Conservation (phyloP, 2,888 invertebrate genomes). For the Caenorhabditis wallacei region DNA sequence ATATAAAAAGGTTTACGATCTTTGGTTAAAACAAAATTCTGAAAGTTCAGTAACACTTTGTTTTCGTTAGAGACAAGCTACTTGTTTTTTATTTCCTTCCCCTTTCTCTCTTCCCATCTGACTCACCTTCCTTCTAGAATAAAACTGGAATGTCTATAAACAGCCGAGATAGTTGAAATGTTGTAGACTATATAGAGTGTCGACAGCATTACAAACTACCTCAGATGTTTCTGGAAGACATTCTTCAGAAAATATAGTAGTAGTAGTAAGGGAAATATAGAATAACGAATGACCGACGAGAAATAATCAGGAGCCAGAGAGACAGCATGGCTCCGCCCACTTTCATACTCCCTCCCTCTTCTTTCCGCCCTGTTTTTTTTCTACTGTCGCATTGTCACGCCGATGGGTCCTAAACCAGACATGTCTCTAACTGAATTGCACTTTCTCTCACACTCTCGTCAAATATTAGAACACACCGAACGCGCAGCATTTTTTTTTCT, state of each 20-base stretch:
- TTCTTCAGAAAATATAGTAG: background rate
- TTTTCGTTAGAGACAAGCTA: background rate
- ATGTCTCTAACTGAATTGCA: slow-evolving; percentile 34
- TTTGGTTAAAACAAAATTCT: no score
- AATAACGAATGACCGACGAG: background rate
- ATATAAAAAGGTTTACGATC: no score
- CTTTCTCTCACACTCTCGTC: slow-evolving; percentile 29
- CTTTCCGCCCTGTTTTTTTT: background rate
- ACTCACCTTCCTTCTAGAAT: slow-evolving; percentile 9
- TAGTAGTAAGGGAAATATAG: background rate
- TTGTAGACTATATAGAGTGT: slow-evolving; percentile 32
- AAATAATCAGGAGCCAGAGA: slow-evolving; percentile 51
- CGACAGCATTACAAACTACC: slow-evolving; percentile 71
- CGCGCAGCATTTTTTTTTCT: slow-evolving; percentile 49
- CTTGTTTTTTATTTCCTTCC: background rate
- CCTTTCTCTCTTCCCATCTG: background rate
- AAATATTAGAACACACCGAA: slow-evolving; percentile 54
- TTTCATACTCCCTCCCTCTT: background rate
- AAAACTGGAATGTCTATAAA: background rate
- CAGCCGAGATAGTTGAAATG: slow-evolving; percentile 63
- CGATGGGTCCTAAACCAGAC: slow-evolving; percentile 43
- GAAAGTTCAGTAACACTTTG: background rate
- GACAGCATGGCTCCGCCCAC: slow-evolving; percentile 32
- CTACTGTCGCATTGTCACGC: slow-evolving; percentile 45
- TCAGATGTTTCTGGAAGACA: slow-evolving; percentile 51